Evolutionary conservation across 2,888 invertebrate genomes (phyloP).

Genomic region (Metellina segmentata): DNA sequence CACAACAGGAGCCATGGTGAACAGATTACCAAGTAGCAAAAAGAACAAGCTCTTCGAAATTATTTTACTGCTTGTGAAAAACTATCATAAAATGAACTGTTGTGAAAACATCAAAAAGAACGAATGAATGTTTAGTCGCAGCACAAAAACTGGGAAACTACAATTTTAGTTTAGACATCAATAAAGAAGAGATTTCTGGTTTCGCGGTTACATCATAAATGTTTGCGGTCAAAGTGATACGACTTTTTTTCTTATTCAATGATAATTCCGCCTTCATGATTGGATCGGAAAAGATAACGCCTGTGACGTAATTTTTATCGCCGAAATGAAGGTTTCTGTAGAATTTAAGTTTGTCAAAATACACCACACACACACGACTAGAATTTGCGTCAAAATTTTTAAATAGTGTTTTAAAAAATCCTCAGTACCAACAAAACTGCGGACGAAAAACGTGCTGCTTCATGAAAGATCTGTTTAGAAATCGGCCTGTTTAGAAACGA

Average conservation of each 20-base stretch:
- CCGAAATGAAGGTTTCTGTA: too few species aligned
- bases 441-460: too few species aligned
- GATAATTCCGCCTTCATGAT: neutral
- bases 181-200: neutral
- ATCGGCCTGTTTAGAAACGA: too few species aligned
- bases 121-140: too few species aligned
- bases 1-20: constrained; percentile 59
- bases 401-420: too few species aligned
- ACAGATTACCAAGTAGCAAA: neutral
- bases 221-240: constrained; percentile 2
- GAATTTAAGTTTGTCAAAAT: too few species aligned
- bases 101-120: neutral
- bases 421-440: too few species aligned
- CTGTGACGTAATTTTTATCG: too few species aligned
- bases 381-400: too few species aligned
- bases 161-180: neutral
- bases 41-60: neutral
- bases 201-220: neutral
- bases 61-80: neutral
- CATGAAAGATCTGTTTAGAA: too few species aligned
- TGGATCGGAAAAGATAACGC: neutral
- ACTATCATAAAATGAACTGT: neutral
- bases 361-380: too few species aligned
- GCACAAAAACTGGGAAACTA: neutral
- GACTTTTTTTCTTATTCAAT: neutral